Evolutionary conservation across 2,113 vertebrate species (phyloP), one percentile per base, ranked within the genome.

Genomic region (Aythya baeri): DNA sequence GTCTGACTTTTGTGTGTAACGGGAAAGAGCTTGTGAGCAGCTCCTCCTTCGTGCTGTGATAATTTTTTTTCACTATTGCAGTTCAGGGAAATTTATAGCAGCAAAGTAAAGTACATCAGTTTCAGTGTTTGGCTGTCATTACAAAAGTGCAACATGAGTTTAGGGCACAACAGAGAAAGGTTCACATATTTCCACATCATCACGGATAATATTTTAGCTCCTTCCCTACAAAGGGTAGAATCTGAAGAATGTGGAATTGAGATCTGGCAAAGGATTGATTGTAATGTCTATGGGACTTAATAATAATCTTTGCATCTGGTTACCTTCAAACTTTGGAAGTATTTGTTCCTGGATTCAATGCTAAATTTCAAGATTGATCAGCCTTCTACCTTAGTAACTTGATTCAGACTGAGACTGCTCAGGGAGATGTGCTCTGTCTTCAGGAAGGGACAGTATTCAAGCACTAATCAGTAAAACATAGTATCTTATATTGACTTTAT

Each of bases 131-230:
- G 11, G 27, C 59, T 52, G 46, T 29, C 55, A 55, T 32, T 36
- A 72, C 17, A 58, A 63, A n/a, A 0, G 0, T 13, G 13, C 1
- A 1, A 49, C 9, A 6, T 8, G 21, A 36, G 11, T 31, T 75
- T n/a, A n/a, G 43, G 46, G 49, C 49, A 38, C 23, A 8, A 0
- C 15, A n/a, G 21, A 88, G 72, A 70, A 90, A 23, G 18, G 10
- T 15, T 16, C 12, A 62, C 8, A 14, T 12, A 43, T 87, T 13
- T 26, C 46, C 2, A 0, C 7, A 6, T 50, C 27, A 20, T 10
- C 72, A 26, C 31, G 31, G 27, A 84, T n/a, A 62, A 7, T 26
- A n/a, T 9, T 84, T 77, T 11, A 61, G 12, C n/a, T 72, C 5
- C 43, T 75, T 38, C 43, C 7, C 38, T 17, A 9, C 20, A 6